Evolutionary conservation across 2,797 vertebrate genomes (phyloP), one percentile per base, ranked within the genome.

Genomic region (Choloepus didactylus): DNA sequence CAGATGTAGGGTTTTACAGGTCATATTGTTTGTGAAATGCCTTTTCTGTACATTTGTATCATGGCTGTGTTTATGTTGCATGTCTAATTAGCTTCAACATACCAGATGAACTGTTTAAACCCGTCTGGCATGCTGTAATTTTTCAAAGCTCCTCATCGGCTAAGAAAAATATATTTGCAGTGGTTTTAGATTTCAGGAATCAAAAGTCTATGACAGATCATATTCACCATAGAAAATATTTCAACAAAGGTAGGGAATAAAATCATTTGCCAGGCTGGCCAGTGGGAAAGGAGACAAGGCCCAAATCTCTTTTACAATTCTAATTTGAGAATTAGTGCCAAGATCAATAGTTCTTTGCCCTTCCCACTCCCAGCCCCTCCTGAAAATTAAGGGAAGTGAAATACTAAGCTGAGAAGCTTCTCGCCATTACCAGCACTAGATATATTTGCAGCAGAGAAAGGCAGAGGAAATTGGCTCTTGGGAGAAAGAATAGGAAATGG

Each of bases 81-180:
- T 98, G 96, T 97, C 97, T 97, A 97, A 98, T 98, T 97, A 97
- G 94, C 96, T 97, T 97, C 97, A 97, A 95, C 95, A 97, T 91
- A 95, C 93, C 96, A 96, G 97, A 97, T 97, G 97, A 97, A 95
- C 96, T 97, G 96, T 96, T 97, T 97, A 97, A 98, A 94, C 81
- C 96, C 84, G 79, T 97, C 97, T 98, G 97, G 96, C 95, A 81
- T 90, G 93, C 81, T 95, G 35, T 93, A 90, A 88, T 95, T 96
- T 97, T 97, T 96, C 93, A 83, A 91, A 95, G 91, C 95, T 97
- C 51, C 81, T 97, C 95, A 96, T 97, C 96, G 95, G 95, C 94
- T 95, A 92, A 97, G 91, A 95, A 97, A 96, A 97, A 96, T 95
- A 89, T 88, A 95, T 97, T 92, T 95, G 73, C 85, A 87, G 85